Percentiles rank a stretch among this genome's conserved stretches.
phyloP scores from a whole-genome alignment of 1,140 invertebrate genomes.

The Lithobius niger region DNA sequence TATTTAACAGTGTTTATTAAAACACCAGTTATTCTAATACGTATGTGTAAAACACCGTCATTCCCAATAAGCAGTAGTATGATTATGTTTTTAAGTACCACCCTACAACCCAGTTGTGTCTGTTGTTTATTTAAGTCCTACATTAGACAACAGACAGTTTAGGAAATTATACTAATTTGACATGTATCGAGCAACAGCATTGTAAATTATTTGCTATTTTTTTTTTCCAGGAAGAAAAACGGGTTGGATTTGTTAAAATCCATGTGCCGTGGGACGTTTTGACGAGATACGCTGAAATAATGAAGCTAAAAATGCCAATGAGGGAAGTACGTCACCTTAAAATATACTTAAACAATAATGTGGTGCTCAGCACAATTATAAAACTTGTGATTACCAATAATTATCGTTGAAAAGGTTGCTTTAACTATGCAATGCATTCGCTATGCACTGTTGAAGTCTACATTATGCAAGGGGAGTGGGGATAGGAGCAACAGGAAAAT shows the following conservation, averaged over 20 bases:
- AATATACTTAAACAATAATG: not conserved
- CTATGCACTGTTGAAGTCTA: not conserved
- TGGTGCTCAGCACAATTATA: not conserved
- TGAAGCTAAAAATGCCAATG: conserved; percentile 90
- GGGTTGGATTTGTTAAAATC: conserved; percentile 48
- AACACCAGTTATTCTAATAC: too few species aligned
- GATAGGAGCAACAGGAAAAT: too few species aligned
- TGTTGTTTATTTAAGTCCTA: conserved; percentile 1
- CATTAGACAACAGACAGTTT: not conserved
- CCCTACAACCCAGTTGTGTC: too few species aligned
- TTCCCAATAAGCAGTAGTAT: too few species aligned
- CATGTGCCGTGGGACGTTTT: conserved; percentile 76
- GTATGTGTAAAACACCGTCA: too few species aligned
- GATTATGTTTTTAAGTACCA: too few species aligned
- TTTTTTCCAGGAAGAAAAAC: conserved; percentile 11
- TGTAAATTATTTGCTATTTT: not conserved
- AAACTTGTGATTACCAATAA: not conserved
- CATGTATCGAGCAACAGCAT: not conserved
- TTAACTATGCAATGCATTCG: not conserved
- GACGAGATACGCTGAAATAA: conserved; percentile 77
- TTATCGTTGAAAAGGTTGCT: not conserved
- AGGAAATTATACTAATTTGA: too few species aligned
- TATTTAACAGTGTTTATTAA: too few species aligned
- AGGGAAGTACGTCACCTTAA: conserved; percentile 46
- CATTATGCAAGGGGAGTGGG: too few species aligned